phyloP scores from a whole-genome alignment of 1,140 invertebrate genomes.

The Drosophila burlai region DNA sequence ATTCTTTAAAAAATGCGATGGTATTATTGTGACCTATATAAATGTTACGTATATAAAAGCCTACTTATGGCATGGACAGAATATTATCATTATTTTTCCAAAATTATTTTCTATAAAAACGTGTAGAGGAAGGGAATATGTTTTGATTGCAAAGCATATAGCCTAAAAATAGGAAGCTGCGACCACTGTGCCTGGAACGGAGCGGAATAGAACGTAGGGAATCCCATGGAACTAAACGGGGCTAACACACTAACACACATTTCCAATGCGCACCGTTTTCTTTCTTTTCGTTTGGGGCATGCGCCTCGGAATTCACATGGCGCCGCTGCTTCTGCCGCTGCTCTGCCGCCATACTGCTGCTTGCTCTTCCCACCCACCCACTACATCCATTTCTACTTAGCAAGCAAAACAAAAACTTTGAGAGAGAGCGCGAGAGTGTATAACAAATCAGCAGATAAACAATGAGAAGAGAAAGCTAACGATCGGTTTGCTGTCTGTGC shows the following conservation, averaged over 20 bases:
- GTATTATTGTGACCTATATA: background rate
- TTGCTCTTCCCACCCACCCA: slow-evolving; percentile 34
- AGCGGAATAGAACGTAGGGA: slow-evolving; percentile 48
- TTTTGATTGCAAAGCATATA: background rate
- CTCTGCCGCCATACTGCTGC: slow-evolving; percentile 9
- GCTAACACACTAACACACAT: slow-evolving; percentile 78
- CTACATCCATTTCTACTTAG: slow-evolving; percentile 54
- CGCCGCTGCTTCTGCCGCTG: slow-evolving; percentile 18
- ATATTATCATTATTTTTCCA: background rate
- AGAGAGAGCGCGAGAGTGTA: slow-evolving; percentile 7
- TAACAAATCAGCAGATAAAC: slow-evolving; percentile 10
- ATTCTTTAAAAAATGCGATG: background rate
- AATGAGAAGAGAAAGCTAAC: background rate
- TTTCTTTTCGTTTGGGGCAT: slow-evolving; percentile 49
- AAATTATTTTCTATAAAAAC: background rate
- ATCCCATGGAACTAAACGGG: slow-evolving; percentile 34
- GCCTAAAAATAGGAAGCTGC: slow-evolving; percentile 17
- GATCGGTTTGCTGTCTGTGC: slow-evolving; percentile 8
- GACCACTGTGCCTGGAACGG: slow-evolving; percentile 63
- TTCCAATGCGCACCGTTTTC: slow-evolving; percentile 66
- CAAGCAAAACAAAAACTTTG: slow-evolving; percentile 58
- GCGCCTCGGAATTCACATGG: slow-evolving; percentile 55
- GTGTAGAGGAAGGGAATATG: background rate
- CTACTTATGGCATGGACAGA: background rate
- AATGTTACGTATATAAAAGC: background rate